phyloP scores from a whole-genome alignment of 2,797 vertebrate genomes.

The Neosilurus mollespiculum region DNA sequence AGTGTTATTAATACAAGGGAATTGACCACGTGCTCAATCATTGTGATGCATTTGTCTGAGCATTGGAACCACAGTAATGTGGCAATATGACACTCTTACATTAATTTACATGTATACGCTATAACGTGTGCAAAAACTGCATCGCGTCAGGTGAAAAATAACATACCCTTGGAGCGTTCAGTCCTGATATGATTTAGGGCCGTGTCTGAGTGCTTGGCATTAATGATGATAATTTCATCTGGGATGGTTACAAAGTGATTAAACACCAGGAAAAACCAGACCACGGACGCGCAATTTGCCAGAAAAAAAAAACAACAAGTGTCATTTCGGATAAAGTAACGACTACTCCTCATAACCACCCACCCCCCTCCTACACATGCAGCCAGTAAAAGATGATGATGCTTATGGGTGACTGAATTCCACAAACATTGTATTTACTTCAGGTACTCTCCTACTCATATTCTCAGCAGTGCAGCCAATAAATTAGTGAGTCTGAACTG shows the following conservation, averaged over 20 bases:
- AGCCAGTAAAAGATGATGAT: constrained; percentile 26
- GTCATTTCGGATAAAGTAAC: constrained; percentile 30
- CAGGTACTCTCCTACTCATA: constrained; percentile 44
- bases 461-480: constrained; percentile 45
- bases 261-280: constrained; percentile 29
- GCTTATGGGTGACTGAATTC: constrained; percentile 24
- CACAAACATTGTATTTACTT: constrained; percentile 51
- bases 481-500: constrained; percentile 51
- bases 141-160: constrained; percentile 22
- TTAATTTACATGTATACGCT: constrained; percentile 30
- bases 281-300: not conserved
- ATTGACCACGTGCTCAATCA: not conserved
- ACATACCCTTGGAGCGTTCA: not conserved
- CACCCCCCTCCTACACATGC: constrained; percentile 1
- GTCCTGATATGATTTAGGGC: constrained; percentile 30
- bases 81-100: constrained; percentile 15
- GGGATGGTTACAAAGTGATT: constrained; percentile 3
- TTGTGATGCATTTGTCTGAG: not conserved
- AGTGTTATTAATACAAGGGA: constrained; percentile 8
- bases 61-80: constrained; percentile 3
- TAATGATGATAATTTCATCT: constrained; percentile 40
- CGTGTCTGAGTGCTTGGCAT: not conserved
- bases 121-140: not conserved
- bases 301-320: not conserved
- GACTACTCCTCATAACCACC: not conserved